Percentiles rank a stretch among this genome's conserved stretches.
Conservation (phyloP, 2,888 invertebrate genomes). For the Acrobasis suavella region DNA sequence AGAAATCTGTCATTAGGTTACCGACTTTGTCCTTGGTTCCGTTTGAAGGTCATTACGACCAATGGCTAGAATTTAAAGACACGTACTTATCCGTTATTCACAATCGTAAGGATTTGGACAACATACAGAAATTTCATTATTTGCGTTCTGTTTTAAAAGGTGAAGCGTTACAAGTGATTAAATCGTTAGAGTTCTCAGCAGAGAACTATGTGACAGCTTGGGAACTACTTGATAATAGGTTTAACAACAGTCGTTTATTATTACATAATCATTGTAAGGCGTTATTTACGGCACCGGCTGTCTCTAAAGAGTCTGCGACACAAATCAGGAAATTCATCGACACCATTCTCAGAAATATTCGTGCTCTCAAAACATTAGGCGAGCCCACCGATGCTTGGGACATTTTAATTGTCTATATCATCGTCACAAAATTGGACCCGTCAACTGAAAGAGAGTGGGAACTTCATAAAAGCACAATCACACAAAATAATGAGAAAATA, state of each 20-base stretch:
- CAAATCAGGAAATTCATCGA: constrained; percentile 24
- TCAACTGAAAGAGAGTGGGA: constrained; percentile 24
- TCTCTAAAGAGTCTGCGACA: not conserved
- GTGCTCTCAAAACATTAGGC: constrained; percentile 23
- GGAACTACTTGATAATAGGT: not conserved
- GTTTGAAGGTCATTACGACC: no score
- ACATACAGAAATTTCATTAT: not conserved
- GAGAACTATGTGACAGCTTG: not conserved
- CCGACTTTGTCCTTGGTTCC: no score
- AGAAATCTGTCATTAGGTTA: no score
- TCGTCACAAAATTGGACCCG: constrained; percentile 27
- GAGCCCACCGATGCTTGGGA: constrained; percentile 27
- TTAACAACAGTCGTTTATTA: not conserved
- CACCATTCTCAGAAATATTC: constrained; percentile 19
- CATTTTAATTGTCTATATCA: constrained; percentile 25
- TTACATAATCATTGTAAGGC: constrained; percentile 19
- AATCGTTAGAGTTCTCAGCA: not conserved
- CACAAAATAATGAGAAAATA: not conserved
- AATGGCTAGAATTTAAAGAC: no score
- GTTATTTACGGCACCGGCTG: constrained; percentile 19
- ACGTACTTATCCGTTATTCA: no score
- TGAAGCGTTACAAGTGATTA: constrained; percentile 1
- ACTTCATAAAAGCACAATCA: not conserved
- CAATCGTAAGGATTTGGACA: no score
- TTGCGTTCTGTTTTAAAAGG: not conserved